Base-by-base conservation (phyloP, 1,140 invertebrate species). In the Lasaia peninsularis region DNA sequence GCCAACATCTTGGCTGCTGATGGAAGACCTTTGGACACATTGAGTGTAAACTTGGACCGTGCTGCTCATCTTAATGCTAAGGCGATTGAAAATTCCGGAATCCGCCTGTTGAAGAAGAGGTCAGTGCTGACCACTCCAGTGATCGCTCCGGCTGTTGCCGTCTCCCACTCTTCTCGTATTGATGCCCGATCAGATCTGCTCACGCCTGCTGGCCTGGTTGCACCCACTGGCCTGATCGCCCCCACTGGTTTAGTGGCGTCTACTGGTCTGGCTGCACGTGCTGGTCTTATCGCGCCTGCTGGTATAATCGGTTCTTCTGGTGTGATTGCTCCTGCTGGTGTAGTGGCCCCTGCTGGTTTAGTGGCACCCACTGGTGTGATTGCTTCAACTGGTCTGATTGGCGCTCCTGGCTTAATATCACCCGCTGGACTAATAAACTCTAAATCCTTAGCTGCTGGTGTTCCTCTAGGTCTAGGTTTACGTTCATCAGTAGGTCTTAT, bases 21-120 rank as follows among this genome's bases (percentile, higher is more conserved):
- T 53, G 85, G 86, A 66, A 85, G 86, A 56, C 86, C 86, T 10
- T 61, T 89, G 10, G 88, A 89, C 52, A 89, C 88, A 1, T 69
- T 89, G 32, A 83, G 78, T 48, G 88, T 89, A 11, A 87, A 89
- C 69, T 73, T 89, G 32, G 90, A 90, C 59, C 73, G 86, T 58
- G 80, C 90, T 52, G 75, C 82, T 31, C 80, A 89, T 63, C 72
- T 70, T 49, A 84, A 83, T 49, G 80, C 85, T n/a, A 73, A 73
- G 55, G 84, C 84, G 54, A 52, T 85, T 12, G 73, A 80, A 12
- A 65, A 60, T 20, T 74, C 67, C 24, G 71, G 63, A 32, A 55
- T 54, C n/a, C 84, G 85, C 50, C 48, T 73, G 7, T 56, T 87
- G 52, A 75, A 71, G 58, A 87, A 87, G 65, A 75, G 84, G 18